Evolutionary conservation across 2,797 vertebrate genomes (phyloP).

Genomic region (Eutrigla gurnardus): DNA sequence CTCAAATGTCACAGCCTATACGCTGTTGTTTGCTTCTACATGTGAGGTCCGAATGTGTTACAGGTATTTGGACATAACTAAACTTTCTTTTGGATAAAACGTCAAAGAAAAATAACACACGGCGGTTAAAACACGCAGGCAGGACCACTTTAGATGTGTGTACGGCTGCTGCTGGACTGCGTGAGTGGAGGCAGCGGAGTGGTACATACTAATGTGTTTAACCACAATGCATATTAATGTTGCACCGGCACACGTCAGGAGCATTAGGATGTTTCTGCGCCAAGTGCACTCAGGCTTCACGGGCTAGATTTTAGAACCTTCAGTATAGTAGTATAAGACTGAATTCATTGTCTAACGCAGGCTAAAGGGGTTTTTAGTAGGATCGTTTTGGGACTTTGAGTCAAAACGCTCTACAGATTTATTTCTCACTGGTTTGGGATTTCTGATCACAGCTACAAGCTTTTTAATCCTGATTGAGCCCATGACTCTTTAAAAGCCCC

Average conservation of each 20-base stretch:
- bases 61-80: not conserved
- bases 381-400: not conserved
- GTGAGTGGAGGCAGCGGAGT: slow-evolving; percentile 16
- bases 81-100: not conserved
- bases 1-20: not conserved
- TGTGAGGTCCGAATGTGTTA: not conserved
- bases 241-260: slow-evolving; percentile 15
- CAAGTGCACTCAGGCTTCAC: not conserved
- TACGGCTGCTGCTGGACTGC: slow-evolving; percentile 5
- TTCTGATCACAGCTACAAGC: not conserved
- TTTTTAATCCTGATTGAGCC: not conserved
- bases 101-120: too few relatives aligned
- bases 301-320: not conserved
- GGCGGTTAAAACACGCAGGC: not conserved
- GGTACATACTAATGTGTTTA: slow-evolving; percentile 30
- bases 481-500: not conserved
- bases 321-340: not conserved
- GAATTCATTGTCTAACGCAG: not conserved
- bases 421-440: not conserved
- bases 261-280: not conserved
- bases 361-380: not conserved
- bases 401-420: not conserved
- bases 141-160: slow-evolving; percentile 1
- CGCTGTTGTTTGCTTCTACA: not conserved
- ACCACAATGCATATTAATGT: slow-evolving; percentile 38